phyloP scores from a whole-genome alignment of 2,113 vertebrate species.

The Zapornia atra region DNA sequence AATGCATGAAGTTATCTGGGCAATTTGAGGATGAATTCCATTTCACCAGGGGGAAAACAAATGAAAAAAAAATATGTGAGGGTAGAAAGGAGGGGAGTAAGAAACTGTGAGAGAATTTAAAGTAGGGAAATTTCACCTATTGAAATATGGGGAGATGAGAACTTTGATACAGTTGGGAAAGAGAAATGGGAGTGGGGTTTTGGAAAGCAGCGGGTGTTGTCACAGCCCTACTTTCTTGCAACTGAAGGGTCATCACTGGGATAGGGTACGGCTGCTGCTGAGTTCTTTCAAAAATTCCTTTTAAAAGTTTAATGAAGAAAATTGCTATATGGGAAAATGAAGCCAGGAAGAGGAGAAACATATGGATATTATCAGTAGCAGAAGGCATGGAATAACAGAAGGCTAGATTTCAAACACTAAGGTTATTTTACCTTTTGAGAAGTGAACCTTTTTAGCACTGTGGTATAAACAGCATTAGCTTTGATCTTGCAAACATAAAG shows the following conservation, averaged over 20 bases:
- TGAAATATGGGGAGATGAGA: neutral
- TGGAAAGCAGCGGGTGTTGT: neutral
- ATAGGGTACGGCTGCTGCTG: neutral
- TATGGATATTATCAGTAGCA: neutral
- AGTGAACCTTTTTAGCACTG: neutral
- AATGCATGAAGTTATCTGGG: neutral
- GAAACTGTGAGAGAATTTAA: neutral
- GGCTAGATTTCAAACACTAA: neutral
- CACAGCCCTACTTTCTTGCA: neutral
- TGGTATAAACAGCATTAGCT: conserved; percentile 8
- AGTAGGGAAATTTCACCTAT: neutral
- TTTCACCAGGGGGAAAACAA: neutral
- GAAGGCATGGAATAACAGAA: neutral
- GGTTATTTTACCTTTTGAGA: conserved; percentile 10
- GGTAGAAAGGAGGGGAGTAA: neutral
- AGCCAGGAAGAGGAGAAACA: neutral
- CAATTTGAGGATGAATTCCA: neutral
- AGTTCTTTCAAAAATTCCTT: neutral
- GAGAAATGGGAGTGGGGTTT: neutral
- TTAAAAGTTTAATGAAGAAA: neutral
- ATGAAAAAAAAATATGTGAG: neutral
- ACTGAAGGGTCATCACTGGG: neutral
- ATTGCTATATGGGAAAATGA: neutral
- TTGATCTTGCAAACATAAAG: conserved; percentile 49
- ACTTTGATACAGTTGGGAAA: neutral